Conservation (phyloP, 2,113 vertebrate species). For the Anseranas semipalmata region DNA sequence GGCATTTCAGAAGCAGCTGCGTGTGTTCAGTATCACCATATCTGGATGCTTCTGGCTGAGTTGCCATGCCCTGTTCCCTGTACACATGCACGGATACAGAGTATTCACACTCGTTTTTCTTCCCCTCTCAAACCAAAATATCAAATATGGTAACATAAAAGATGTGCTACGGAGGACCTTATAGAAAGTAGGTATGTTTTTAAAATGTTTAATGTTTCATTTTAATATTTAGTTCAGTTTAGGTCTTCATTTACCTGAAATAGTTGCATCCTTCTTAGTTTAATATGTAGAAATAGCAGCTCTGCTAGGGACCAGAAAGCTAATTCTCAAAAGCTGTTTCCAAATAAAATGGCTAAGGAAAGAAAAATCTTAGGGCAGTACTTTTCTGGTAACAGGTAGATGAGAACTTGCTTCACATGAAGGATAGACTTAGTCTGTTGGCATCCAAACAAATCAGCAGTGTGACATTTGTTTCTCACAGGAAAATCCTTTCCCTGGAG, state of each 20-base stretch:
- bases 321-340: neutral
- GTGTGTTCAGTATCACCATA: neutral
- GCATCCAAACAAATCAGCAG: neutral
- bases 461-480: slow-evolving; percentile 59
- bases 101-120: neutral
- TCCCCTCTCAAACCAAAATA: neutral
- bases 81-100: neutral
- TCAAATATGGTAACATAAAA: neutral
- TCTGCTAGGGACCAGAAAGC: neutral
- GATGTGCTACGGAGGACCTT: neutral
- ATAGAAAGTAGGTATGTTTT: neutral
- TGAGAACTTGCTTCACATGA: neutral
- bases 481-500: slow-evolving; percentile 57
- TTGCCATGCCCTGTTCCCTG: neutral
- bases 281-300: neutral
- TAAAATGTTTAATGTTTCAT: neutral
- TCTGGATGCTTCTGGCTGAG: neutral
- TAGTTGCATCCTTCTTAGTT: neutral
- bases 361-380: neutral
- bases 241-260: neutral
- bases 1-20: neutral
- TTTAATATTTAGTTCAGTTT: neutral
- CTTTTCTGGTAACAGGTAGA: neutral
- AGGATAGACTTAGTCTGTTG: neutral
- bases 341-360: neutral